A percentile compares a stretch with the other conserved stretches of the same genome.
Conservation (phyloP, 1,140 invertebrate species). For the Lordiphosa stackelbergi region DNA sequence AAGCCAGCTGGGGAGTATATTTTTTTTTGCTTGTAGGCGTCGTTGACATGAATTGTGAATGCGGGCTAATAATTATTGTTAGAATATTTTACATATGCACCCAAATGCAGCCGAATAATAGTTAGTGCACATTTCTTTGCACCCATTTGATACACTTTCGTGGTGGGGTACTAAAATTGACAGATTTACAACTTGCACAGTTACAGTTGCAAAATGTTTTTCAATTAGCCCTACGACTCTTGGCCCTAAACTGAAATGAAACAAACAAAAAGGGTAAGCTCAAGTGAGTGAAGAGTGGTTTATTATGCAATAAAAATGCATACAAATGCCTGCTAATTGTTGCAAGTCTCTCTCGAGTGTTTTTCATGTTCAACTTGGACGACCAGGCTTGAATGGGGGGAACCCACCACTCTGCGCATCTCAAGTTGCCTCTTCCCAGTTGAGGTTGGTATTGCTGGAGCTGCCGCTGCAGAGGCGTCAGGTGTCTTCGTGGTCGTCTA, state of each 20-base stretch:
- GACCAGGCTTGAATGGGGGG: neutral
- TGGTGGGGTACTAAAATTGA: constrained; percentile 13
- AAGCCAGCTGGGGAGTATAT: constrained; percentile 25
- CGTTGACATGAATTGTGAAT: constrained; percentile 27
- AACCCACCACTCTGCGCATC: constrained; percentile 33
- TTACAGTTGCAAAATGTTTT: constrained; percentile 29
- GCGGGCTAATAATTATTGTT: constrained; percentile 28
- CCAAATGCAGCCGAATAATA: constrained; percentile 4
- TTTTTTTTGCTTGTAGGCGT: constrained; percentile 33
- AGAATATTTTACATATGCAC: constrained; percentile 35
- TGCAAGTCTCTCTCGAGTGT: constrained; percentile 36
- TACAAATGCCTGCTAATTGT: constrained; percentile 48
- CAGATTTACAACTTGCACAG: neutral
- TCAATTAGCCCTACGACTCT: constrained; percentile 29
- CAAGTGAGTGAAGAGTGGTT: constrained; percentile 17
- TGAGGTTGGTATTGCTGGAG: neutral
- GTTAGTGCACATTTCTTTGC: constrained; percentile 16
- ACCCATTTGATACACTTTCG: constrained; percentile 44
- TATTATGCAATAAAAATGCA: constrained; percentile 60
- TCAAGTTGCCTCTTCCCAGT: constrained; percentile 29
- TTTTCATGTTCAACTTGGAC: constrained; percentile 8
- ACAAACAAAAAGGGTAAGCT: neutral
- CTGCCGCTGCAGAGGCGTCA: constrained; percentile 14
- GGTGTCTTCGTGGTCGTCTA: constrained; percentile 3
- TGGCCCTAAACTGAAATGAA: too few species aligned